Conservation (phyloP, 2,113 vertebrate species). For the Trematocara zebra region DNA sequence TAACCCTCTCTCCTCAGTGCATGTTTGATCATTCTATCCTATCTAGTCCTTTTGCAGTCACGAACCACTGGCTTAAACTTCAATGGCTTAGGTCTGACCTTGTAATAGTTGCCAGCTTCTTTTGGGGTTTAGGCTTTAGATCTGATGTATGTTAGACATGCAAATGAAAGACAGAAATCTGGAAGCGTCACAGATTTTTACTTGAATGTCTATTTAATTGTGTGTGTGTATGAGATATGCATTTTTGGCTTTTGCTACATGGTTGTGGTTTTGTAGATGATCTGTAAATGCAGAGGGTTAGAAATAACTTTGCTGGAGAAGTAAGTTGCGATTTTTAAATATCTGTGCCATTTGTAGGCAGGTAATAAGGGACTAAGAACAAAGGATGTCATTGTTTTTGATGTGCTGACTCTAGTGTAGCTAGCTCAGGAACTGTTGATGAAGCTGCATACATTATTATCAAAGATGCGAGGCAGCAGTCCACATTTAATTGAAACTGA, state of each 20-base stretch:
- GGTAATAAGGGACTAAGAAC: conserved; percentile 7
- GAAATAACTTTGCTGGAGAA: neutral
- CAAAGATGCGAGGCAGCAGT: conserved; percentile 49
- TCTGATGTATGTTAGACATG: conserved; percentile 34
- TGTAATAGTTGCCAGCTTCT: conserved; percentile 35
- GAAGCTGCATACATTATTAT: conserved; percentile 54
- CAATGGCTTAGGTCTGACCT: conserved; percentile 7
- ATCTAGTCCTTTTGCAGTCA: neutral
- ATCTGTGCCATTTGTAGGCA: conserved; percentile 6
- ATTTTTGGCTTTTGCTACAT: neutral
- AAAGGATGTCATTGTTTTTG: conserved; percentile 33
- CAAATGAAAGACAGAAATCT: neutral
- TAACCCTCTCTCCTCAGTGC: neutral
- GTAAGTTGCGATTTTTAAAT: neutral
- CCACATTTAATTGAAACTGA: conserved; percentile 52
- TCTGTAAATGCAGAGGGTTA: neutral
- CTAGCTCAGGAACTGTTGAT: conserved; percentile 44
- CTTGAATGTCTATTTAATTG: neutral
- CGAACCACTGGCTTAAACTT: conserved; percentile 5
- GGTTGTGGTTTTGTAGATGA: neutral
- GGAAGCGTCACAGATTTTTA: conserved; percentile 1
- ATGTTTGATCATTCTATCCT: neutral
- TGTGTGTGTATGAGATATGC: neutral
- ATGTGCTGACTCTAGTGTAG: conserved; percentile 45
- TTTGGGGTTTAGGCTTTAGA: conserved; percentile 9